A percentile compares a stretch with the other conserved stretches of the same genome.
Conservation (phyloP, 2,113 vertebrate species). For the Myiagra hebetior region DNA sequence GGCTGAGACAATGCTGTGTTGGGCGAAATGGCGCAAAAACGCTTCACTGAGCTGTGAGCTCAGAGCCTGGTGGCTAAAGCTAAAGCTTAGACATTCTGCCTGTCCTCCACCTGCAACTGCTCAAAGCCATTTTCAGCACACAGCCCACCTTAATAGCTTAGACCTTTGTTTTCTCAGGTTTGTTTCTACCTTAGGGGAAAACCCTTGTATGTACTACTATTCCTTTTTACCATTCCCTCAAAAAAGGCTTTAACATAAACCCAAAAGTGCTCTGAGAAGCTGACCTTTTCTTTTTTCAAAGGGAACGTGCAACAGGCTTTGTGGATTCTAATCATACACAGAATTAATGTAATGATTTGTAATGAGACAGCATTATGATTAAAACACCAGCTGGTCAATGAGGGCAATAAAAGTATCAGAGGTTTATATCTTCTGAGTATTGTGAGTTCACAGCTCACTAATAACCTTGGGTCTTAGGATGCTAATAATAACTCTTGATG, state of each 20-base stretch:
- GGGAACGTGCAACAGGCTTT: neutral
- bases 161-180: neutral
- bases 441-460: neutral
- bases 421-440: neutral
- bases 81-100: neutral
- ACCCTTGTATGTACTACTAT: rapidly evolving
- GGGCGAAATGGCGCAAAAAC: neutral
- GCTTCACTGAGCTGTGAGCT: neutral
- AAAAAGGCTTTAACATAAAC: neutral
- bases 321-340: neutral
- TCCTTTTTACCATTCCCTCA: neutral
- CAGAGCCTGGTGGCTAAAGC: neutral
- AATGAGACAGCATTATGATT: neutral
- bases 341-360: conserved; percentile 16
- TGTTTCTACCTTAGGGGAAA: neutral
- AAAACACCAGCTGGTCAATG: conserved; percentile 10
- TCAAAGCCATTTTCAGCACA: neutral
- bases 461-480: neutral
- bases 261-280: neutral
- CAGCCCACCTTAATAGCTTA: neutral
- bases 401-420: conserved; percentile 5
- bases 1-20: rapidly evolving
- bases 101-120: neutral
- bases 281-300: neutral
- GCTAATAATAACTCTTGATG: conserved; percentile 4